Conservation (phyloP, 1,140 invertebrate genomes). For the Idris sp. region DNA sequence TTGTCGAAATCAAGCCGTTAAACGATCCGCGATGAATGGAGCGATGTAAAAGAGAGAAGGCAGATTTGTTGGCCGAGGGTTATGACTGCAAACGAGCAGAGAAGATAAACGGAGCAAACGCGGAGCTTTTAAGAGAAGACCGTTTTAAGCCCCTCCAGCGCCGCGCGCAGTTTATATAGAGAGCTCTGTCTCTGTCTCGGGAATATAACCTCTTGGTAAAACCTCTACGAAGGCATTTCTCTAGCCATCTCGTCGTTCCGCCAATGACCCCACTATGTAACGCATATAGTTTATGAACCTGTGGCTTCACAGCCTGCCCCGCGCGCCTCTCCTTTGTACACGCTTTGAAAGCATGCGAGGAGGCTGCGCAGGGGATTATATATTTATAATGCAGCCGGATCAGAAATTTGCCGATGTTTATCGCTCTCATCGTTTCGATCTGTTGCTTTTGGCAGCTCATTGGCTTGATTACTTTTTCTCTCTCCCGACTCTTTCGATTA, state of each 20-base stretch:
- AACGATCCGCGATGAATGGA: constrained; percentile 59
- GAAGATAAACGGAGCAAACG: constrained; percentile 58
- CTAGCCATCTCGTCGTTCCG: constrained; percentile 61
- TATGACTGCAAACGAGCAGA: constrained; percentile 65
- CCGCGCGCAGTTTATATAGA: too few species aligned
- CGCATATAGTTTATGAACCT: constrained; percentile 72
- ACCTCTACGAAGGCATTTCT: constrained; percentile 56
- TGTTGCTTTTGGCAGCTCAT: too few species aligned
- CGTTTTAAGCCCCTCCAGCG: constrained; percentile 50
- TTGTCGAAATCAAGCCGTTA: constrained; percentile 60
- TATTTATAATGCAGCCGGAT: constrained; percentile 57
- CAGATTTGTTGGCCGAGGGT: constrained; percentile 60
- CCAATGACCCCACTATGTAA: constrained; percentile 59
- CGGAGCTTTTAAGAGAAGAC: constrained; percentile 70
- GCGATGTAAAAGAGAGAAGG: constrained; percentile 40
- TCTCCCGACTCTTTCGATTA: too few species aligned
- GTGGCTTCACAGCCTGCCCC: constrained; percentile 64
- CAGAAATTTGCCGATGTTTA: constrained; percentile 57
- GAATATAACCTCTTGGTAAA: too few species aligned
- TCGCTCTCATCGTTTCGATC: too few species aligned
- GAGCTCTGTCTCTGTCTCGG: too few species aligned
- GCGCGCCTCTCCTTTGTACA: constrained; percentile 25
- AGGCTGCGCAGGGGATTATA: constrained; percentile 46
- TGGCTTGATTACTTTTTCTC: too few species aligned
- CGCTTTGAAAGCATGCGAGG: constrained; percentile 16